phyloP scores from a whole-genome alignment of 2,888 invertebrate genomes.

The Didymodactylos carnosus region DNA sequence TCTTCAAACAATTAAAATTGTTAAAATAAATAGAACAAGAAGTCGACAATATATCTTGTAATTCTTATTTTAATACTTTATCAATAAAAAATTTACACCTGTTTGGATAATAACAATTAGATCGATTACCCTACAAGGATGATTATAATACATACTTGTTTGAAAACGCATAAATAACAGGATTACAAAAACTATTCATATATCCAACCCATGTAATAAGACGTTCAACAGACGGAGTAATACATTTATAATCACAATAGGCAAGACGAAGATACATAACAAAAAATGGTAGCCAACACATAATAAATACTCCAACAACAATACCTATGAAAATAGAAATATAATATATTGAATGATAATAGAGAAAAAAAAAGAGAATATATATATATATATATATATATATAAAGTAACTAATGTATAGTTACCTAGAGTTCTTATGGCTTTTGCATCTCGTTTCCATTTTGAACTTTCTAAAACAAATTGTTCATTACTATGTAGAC shows the following conservation, averaged over 20 bases:
- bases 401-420: not conserved
- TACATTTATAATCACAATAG: not conserved
- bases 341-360: not conserved
- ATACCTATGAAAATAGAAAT: not conserved
- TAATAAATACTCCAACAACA: slow-evolving; percentile 7
- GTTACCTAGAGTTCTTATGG: slow-evolving; percentile 10
- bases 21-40: too few relatives aligned
- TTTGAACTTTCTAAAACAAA: not conserved
- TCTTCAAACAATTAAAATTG: too few relatives aligned
- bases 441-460: slow-evolving; percentile 6
- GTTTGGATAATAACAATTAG: too few relatives aligned
- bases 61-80: too few relatives aligned
- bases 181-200: slow-evolving; percentile 9
- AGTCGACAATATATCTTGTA: too few relatives aligned
- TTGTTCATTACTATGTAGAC: not conserved
- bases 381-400: not conserved
- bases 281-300: slow-evolving; percentile 15
- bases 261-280: slow-evolving; percentile 5
- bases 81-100: too few relatives aligned
- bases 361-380: not conserved
- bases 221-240: not conserved
- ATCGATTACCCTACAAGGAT: too few relatives aligned
- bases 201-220: slow-evolving; percentile 13
- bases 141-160: slow-evolving; percentile 6
- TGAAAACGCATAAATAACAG: slow-evolving; percentile 10